Percentiles rank a stretch among this genome's conserved stretches.
phyloP scores from a whole-genome alignment of 2,113 vertebrate species.

The Cryptotis parvus region DNA sequence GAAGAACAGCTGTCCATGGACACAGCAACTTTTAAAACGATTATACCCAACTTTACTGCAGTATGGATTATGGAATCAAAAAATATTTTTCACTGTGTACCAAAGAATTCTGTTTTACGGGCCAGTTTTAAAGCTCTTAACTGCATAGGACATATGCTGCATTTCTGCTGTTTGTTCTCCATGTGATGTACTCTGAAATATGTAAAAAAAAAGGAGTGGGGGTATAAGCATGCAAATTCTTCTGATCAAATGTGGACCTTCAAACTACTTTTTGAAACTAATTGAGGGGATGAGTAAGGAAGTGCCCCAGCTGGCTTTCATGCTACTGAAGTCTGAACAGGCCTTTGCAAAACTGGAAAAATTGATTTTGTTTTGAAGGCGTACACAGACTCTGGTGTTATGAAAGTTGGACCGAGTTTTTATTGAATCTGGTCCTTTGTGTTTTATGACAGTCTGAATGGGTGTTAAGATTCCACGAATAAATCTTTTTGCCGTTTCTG shows the following conservation, averaged over 20 bases:
- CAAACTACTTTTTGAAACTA: constrained; percentile 85
- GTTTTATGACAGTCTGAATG: constrained; percentile 84
- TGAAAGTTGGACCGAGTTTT: constrained; percentile 84
- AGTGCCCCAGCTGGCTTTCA: constrained; percentile 85
- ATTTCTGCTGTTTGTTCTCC: constrained; percentile 82
- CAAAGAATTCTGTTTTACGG: constrained; percentile 80
- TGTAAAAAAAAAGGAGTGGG: background rate
- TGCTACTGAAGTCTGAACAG: constrained; percentile 83
- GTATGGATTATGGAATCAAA: constrained; percentile 83
- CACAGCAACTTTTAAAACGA: constrained; percentile 87
- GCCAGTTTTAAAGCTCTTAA: constrained; percentile 83
- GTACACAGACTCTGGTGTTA: constrained; percentile 79
- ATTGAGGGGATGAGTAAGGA: constrained; percentile 86
- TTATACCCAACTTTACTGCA: constrained; percentile 85
- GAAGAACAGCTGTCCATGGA: constrained; percentile 90
- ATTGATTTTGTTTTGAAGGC: constrained; percentile 85
- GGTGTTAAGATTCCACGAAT: constrained; percentile 84
- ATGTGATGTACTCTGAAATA: constrained; percentile 72
- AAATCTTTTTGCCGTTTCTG: constrained; percentile 75
- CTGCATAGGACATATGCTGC: constrained; percentile 79
- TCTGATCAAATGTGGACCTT: constrained; percentile 84
- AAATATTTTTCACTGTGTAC: constrained; percentile 77
- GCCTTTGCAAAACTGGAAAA: constrained; percentile 85
- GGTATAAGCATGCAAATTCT: constrained; percentile 76
- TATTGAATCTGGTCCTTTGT: constrained; percentile 85